Conservation (phyloP, 2,888 invertebrate genomes). For the Pachycephus smyrnensis region DNA sequence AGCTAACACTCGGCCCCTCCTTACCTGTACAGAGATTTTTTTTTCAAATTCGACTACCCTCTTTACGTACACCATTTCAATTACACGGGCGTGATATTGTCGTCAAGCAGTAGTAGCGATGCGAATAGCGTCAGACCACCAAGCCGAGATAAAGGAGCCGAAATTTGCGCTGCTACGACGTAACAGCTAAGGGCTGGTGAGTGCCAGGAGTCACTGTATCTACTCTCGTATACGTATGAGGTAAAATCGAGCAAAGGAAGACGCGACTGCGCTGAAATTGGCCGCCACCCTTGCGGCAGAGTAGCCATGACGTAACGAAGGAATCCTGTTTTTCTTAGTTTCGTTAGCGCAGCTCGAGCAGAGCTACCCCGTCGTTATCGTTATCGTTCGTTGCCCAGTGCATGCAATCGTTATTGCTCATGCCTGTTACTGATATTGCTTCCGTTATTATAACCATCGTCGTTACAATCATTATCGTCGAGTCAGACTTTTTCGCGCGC, state of each 20-base stretch:
- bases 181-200: not conserved
- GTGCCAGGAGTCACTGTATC: not conserved
- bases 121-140: not conserved
- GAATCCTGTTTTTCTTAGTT: not conserved
- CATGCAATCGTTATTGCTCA: not conserved
- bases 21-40: not conserved
- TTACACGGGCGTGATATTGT: not conserved
- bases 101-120: not conserved
- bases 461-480: not conserved
- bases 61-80: not conserved
- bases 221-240: not conserved
- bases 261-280: constrained; percentile 40
- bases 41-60: not conserved
- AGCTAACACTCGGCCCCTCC: not conserved
- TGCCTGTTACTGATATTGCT: constrained; percentile 4
- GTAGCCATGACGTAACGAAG: not conserved
- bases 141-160: not conserved
- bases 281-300: constrained; percentile 38
- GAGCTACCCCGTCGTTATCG: not conserved
- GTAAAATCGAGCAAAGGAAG: constrained; percentile 5
- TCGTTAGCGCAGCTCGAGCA: not conserved
- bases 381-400: not conserved
- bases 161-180: not conserved
- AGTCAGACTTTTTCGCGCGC: not conserved
- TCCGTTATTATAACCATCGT: constrained; percentile 27